phyloP scores from a whole-genome alignment of 2,113 vertebrate species.

The Rhabdomys dilectus region DNA sequence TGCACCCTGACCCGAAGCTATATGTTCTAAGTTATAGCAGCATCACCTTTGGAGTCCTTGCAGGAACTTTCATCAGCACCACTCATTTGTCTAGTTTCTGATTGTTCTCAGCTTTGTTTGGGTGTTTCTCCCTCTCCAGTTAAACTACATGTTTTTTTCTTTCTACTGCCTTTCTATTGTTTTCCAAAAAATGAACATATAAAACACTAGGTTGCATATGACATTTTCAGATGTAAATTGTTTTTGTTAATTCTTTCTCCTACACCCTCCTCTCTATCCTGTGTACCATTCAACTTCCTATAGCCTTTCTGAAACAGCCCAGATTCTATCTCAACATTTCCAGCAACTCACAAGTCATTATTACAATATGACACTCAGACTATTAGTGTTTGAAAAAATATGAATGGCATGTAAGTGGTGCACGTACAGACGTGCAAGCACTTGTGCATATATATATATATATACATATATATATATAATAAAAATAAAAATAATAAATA shows the following conservation, averaged over 20 bases:
- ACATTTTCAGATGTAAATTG: neutral
- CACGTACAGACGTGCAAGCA: neutral
- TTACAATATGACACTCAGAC: neutral
- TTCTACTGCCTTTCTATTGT: neutral
- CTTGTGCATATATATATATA: neutral
- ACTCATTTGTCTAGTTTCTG: neutral
- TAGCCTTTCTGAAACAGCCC: neutral
- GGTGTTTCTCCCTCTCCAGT: neutral
- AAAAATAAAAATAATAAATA: neutral
- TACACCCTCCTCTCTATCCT: neutral
- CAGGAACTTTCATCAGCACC: neutral
- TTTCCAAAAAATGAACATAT: neutral
- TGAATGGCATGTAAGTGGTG: neutral
- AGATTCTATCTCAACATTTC: constrained; percentile 14
- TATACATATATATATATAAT: no score
- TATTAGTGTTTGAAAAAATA: constrained; percentile 7
- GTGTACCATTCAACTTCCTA: no score
- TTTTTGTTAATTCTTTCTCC: neutral
- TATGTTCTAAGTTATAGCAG: neutral
- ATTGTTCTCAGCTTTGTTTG: neutral
- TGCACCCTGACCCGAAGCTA: neutral
- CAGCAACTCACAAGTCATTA: neutral
- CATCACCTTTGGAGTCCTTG: neutral
- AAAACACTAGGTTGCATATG: neutral
- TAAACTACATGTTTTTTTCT: neutral